A percentile compares a stretch with the other conserved stretches of the same genome.
Evolutionary conservation across 1,140 invertebrate genomes (phyloP).

Genomic region (Hyposmocoma kahamanoa): DNA sequence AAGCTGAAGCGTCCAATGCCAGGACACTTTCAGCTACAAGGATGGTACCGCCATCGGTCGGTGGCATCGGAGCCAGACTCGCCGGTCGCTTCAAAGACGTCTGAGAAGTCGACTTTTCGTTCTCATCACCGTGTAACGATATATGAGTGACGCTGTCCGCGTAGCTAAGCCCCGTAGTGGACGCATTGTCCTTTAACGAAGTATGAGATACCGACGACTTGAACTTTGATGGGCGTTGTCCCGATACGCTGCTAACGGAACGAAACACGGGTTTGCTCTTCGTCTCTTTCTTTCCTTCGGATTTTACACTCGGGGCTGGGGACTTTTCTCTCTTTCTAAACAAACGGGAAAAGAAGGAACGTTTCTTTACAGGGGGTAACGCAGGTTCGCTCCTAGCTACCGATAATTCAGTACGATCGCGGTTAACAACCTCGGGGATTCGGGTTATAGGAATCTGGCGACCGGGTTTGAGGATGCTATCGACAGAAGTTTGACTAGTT

Average conservation of each 20-base stretch:
- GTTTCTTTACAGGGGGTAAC: conserved; percentile 59
- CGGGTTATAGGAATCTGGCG: conserved; percentile 41
- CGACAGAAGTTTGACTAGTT: conserved; percentile 52
- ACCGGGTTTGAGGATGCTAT: conserved; percentile 55
- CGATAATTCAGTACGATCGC: conserved; percentile 23
- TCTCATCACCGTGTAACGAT: conserved; percentile 74
- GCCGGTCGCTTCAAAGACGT: conserved; percentile 31
- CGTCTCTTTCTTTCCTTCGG: conserved; percentile 39
- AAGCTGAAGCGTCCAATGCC: conserved; percentile 56
- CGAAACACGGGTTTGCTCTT: conserved; percentile 65
- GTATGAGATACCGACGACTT: conserved; percentile 54
- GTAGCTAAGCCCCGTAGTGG: conserved; percentile 52
- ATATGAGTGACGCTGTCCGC: conserved; percentile 76
- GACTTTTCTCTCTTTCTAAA: conserved; percentile 64
- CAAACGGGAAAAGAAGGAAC: conserved; percentile 63
- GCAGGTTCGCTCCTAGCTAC: conserved; percentile 51
- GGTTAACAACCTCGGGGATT: conserved; percentile 23
- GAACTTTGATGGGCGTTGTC: conserved; percentile 65
- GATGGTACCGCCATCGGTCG: conserved; percentile 53
- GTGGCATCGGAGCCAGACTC: conserved; percentile 34
- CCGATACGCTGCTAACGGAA: conserved; percentile 75
- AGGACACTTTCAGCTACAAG: conserved; percentile 67
- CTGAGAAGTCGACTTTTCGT: conserved; percentile 39
- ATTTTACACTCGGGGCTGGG: conserved; percentile 50
- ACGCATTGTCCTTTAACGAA: conserved; percentile 60